These are phyloP conservation scores for Lissonota sp. DNA, from an alignment of 2,888 invertebrate genomes.

Conservation along the genomic window DNA sequence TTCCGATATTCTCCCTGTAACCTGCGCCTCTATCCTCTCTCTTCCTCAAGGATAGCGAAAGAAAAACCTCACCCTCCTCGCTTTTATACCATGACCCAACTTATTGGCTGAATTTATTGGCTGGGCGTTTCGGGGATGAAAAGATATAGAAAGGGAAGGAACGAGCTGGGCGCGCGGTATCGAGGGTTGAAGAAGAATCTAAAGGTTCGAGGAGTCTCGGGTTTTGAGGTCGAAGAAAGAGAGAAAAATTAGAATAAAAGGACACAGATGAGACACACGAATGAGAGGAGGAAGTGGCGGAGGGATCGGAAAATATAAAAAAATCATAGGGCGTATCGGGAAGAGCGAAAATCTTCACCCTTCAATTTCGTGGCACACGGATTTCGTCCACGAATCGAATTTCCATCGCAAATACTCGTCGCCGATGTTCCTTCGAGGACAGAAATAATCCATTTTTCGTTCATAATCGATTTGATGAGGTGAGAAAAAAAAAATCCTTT, in stretches of 20 bases:
- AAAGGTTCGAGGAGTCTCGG: neutral
- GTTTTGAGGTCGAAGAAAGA: neutral
- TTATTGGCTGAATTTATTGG: constrained; percentile 69
- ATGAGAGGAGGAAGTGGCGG: neutral
- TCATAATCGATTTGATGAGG: too few relatives aligned
- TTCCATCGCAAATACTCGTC: constrained; percentile 1
- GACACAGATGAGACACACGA: constrained; percentile 2
- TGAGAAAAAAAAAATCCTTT: too few relatives aligned
- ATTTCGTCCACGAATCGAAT: constrained; percentile 3
- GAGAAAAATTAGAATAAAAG: constrained; percentile 2
- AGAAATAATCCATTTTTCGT: too few relatives aligned
- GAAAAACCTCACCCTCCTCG: constrained; percentile 24
- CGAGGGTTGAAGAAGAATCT: constrained; percentile 14
- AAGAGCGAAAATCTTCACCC: constrained; percentile 15
- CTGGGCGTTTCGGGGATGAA: constrained; percentile 53
- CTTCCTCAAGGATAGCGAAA: neutral
- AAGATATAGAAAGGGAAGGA: constrained; percentile 27
- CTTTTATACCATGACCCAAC: constrained; percentile 48
- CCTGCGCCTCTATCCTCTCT: constrained; percentile 16
- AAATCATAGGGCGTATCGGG: neutral
- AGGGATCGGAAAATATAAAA: constrained; percentile 1
- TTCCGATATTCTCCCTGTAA: constrained; percentile 71
- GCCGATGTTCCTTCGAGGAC: neutral
- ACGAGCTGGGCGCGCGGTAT: constrained; percentile 36
- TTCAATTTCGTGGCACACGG: constrained; percentile 1